A percentile compares a stretch with the other conserved stretches of the same genome.
Evolutionary conservation across 2,888 invertebrate species (phyloP).

Genomic region (Uropetala carovei): DNA sequence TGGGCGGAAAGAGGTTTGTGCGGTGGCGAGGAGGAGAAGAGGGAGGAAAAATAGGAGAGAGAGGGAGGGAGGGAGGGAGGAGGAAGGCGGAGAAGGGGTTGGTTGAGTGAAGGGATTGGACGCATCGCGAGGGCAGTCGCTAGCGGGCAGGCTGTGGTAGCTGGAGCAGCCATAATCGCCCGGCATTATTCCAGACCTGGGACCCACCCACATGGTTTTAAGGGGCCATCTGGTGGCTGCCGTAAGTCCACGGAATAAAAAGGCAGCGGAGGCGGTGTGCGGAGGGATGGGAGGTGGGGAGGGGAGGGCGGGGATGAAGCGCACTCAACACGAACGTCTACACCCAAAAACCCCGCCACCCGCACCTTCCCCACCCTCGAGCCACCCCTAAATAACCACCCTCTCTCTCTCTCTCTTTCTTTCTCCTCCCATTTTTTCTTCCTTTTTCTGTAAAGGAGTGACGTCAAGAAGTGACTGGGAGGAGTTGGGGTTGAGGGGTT

Average conservation of each 20-base stretch:
- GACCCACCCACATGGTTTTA: slow-evolving; percentile 33
- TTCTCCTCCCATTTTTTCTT: neutral
- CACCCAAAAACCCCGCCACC: slow-evolving; percentile 26
- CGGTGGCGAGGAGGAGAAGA: neutral
- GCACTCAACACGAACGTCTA: slow-evolving; percentile 43
- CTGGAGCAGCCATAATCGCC: slow-evolving; percentile 49
- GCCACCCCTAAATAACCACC: neutral
- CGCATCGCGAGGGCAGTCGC: neutral
- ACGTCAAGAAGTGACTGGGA: neutral
- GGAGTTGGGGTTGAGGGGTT: neutral
- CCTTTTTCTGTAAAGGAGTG: neutral
- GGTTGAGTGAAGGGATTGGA: slow-evolving; percentile 46
- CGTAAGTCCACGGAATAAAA: slow-evolving; percentile 63
- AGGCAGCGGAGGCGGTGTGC: neutral
- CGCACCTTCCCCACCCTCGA: neutral
- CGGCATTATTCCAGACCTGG: slow-evolving; percentile 53
- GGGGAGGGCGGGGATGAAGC: neutral
- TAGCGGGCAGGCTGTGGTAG: slow-evolving; percentile 45
- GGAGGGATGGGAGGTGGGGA: neutral
- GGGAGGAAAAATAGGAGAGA: neutral
- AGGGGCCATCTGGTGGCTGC: slow-evolving; percentile 58
- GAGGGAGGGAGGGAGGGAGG: neutral
- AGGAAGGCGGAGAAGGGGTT: neutral
- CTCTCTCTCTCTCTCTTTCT: neutral
- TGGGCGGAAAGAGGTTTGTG: neutral